Evolutionary conservation across 2,113 vertebrate genomes (phyloP).

Genomic region (Chionis minor): DNA sequence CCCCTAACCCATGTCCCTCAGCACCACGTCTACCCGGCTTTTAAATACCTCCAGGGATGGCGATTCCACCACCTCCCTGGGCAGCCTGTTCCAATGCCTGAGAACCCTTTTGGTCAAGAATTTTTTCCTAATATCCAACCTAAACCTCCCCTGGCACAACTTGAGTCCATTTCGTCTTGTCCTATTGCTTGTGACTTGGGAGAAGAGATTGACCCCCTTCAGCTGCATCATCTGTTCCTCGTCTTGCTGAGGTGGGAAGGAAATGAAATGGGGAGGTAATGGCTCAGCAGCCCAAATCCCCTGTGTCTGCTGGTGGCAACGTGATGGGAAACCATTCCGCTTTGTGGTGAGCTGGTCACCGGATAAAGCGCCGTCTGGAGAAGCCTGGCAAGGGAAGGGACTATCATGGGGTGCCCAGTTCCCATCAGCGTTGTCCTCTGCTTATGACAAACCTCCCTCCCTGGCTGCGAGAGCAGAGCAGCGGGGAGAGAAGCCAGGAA

Average conservation of each 20-base stretch:
- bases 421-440: background rate
- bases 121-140: too few species aligned
- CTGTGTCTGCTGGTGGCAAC: fast-evolving
- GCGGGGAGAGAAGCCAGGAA: background rate
- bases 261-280: background rate
- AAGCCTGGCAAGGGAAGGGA: background rate
- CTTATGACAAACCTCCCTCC: background rate
- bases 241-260: background rate
- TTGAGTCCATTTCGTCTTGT: too few species aligned
- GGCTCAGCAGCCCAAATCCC: background rate
- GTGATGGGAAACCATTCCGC: background rate
- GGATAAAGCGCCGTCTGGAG: background rate
- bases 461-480: background rate
- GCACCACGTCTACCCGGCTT: too few species aligned
- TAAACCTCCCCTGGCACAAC: too few species aligned
- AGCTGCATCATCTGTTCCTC: background rate
- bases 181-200: too few species aligned
- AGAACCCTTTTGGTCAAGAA: too few species aligned
- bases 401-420: fast-evolving
- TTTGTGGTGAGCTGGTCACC: background rate
- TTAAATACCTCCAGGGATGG: too few species aligned
- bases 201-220: background rate
- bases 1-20: too few species aligned
- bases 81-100: too few species aligned
- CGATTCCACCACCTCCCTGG: too few species aligned